Conservation (phyloP, 2,113 vertebrate species). For the Galbula dea region DNA sequence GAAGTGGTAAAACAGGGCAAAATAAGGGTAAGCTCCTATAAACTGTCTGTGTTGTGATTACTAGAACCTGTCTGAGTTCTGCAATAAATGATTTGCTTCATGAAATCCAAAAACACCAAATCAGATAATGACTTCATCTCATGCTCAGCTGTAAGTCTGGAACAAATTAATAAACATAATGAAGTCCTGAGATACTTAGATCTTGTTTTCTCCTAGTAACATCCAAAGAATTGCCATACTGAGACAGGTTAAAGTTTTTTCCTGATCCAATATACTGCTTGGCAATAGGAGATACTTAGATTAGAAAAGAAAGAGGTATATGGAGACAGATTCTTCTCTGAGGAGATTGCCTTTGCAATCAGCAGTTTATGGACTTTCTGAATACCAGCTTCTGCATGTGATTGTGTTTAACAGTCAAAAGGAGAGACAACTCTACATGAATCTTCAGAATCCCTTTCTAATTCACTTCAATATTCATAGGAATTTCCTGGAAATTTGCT, state of each 20-base stretch:
- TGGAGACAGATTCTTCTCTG: not conserved
- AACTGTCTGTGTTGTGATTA: not conserved
- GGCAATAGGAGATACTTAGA: not conserved
- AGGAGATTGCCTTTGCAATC: not conserved
- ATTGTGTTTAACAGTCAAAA: not conserved
- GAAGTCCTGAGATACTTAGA: not conserved
- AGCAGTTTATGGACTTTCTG: not conserved
- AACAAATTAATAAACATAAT: not conserved
- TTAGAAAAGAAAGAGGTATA: not conserved
- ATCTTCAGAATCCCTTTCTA: not conserved
- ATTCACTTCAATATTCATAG: not conserved
- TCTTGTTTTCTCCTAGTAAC: not conserved
- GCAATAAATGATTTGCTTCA: not conserved
- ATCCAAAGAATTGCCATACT: not conserved
- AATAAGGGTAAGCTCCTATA: not conserved
- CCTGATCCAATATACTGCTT: not conserved
- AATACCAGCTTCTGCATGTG: fast-evolving
- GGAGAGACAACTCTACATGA: not conserved
- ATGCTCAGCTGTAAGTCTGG: not conserved
- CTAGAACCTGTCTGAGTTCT: not conserved
- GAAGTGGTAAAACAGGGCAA: not conserved
- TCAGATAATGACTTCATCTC: not conserved
- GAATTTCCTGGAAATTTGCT: not conserved
- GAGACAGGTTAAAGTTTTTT: not conserved
- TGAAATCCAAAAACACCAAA: not conserved